phyloP scores from a whole-genome alignment of 2,113 vertebrate species.

The Ailuropoda melanoleuca region DNA sequence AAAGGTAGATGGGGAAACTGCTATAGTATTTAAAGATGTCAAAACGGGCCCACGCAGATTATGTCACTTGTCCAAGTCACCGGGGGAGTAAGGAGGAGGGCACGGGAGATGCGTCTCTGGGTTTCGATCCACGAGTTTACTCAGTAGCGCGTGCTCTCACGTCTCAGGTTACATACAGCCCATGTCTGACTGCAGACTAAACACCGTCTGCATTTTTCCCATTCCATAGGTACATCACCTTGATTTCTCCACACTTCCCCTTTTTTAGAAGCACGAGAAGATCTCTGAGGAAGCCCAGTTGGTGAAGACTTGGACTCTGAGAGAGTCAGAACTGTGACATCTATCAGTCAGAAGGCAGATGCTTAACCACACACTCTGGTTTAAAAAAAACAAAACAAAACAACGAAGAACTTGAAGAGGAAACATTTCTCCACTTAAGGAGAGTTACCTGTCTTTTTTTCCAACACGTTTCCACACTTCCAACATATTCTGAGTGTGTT shows the following conservation, averaged over 20 bases:
- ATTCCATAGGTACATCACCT: conserved; percentile 68
- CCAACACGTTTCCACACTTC: neutral
- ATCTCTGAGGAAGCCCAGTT: neutral
- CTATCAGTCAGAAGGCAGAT: conserved; percentile 16
- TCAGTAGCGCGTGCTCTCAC: neutral
- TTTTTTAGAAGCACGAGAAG: neutral
- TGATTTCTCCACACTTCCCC: neutral
- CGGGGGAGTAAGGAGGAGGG: neutral
- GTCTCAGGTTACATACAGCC: conserved; percentile 71
- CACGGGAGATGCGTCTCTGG: neutral
- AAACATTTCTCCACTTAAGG: neutral
- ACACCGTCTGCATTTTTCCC: conserved; percentile 75
- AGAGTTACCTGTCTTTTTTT: neutral
- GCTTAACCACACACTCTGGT: neutral
- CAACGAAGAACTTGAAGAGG: neutral
- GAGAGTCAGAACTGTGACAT: neutral
- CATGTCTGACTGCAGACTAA: conserved; percentile 75
- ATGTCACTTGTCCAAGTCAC: neutral
- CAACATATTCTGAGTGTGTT: neutral
- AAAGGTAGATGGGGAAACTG: neutral
- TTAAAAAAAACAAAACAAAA: neutral
- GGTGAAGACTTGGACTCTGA: neutral
- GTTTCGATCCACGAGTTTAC: conserved; percentile 13
- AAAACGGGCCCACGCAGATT: neutral
- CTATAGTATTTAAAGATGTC: neutral